Evolutionary conservation across 2,113 vertebrate species (phyloP).

Genomic region (Tragelaphus imberbis): DNA sequence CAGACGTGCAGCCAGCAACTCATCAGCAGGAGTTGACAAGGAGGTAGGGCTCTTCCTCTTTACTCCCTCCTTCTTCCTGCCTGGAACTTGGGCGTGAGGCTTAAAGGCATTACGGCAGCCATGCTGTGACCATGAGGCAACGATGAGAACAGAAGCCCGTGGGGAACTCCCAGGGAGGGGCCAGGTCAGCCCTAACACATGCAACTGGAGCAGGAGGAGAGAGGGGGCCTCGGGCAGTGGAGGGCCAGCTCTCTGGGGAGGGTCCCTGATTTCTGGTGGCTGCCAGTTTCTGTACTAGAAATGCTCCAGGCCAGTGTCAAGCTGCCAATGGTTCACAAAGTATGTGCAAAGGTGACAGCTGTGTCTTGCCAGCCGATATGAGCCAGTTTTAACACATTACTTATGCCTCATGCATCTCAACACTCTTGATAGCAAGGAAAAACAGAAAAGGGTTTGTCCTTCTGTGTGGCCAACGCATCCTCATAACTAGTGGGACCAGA

Average conservation of each 20-base stretch:
- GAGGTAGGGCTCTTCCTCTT: accelerated
- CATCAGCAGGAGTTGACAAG: accelerated
- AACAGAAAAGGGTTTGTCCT: too few species aligned
- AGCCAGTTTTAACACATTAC: accelerated
- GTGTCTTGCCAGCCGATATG: accelerated
- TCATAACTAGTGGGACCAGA: not conserved
- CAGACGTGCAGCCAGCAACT: accelerated
- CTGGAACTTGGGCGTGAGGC: accelerated
- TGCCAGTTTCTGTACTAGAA: accelerated
- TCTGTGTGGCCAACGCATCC: not conserved
- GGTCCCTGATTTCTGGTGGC: accelerated
- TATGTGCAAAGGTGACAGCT: too few species aligned
- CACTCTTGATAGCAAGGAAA: not conserved
- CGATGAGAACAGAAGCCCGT: not conserved
- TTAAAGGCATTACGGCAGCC: not conserved
- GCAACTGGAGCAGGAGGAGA: too few species aligned
- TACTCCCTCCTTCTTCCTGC: not conserved
- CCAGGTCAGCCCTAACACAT: accelerated
- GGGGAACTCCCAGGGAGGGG: not conserved
- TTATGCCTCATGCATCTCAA: accelerated
- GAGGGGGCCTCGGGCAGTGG: too few species aligned
- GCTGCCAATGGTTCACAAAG: not conserved
- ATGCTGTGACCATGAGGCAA: not conserved
- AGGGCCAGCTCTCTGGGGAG: too few species aligned
- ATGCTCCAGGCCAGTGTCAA: accelerated